Evolutionary conservation across 2,888 invertebrate species (phyloP), one percentile per base, ranked within the genome.

Genomic region (Brachypterus glaber): DNA sequence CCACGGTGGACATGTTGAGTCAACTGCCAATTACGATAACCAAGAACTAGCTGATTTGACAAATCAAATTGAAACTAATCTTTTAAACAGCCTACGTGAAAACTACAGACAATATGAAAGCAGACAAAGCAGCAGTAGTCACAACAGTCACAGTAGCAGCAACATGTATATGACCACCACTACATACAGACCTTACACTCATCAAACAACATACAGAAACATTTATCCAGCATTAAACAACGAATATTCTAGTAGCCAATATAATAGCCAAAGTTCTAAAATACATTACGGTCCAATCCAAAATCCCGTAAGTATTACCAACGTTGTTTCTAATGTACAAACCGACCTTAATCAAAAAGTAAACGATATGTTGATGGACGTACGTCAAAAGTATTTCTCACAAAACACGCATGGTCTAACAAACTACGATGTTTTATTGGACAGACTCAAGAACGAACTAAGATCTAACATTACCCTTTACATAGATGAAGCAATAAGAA

Each of bases 311-410:
- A 54, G 56, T n/a, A 43, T 63, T 8, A 58, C 60, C 3, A 55
- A 53, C 3, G 55, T 65, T 3, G 54, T 56, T 13, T 52, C 55
- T 8, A 48, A 49, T 17, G 58, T 63, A 4, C 63, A 65, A 54
- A 51, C 39, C 16, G 45, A 57, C 9, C 36, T 63, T 2, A 55
- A 56, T 31, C 35, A 47, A n/a, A 43, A 55, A 38, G 30, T 64
- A 3, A 59, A 59, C 37, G 41, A 50, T 24, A 47, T 60, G 17
- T 39, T 65, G 11, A 48, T 53, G 30, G 48, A 55, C 30, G 45
- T 49, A 3, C 48, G 55, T 33, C 41, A 37, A 11, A 48, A 45
- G 34, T 59, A 61, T 35, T 52, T 57, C 15, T 46, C 52, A 8
- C 45, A 48, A n/a, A 45, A 38, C 26, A 33, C 44, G 13, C 47